Base-by-base conservation (phyloP, 2,888 invertebrate species). In the Lycophotia porphyrea region DNA sequence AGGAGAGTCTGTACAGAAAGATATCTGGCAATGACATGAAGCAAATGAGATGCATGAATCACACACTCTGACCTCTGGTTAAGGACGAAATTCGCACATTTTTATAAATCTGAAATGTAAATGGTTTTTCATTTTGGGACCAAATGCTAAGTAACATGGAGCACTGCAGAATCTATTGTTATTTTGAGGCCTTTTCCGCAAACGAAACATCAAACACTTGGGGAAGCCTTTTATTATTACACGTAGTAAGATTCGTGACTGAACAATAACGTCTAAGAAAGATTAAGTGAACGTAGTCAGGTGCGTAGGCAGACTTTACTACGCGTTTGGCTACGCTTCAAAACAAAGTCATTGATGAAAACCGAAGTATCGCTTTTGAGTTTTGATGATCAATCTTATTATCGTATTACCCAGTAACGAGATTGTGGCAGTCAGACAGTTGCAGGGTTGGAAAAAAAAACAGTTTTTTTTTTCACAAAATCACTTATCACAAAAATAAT, bases 41-140 rank as follows among this genome's bases (percentile, higher is more conserved):
- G 60, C 70, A 76, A 76, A 84, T 78, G 85, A 71, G 76, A 70
- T 70, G 66, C 52, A 72, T 76, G 63, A 67, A 63, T 78, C 71
- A 79, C 66, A 58, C 69, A 18, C 72, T 61, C 52, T 74, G 55
- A 73, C 78, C 68, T 74, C 61, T 47, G 42, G 18, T 71, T 68
- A 84, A 84, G 74, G 80, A 74, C 79, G n/a, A 60, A 64, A 44
- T 64, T 15, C 21, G 27, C 61, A 55, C 0, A 42, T 49, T n/a
- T 36, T n/a, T 36, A 44, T 58, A 47, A 47, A 60, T 65, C 11
- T 58, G 13, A 63, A 52, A 49, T 61, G 21, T 24, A 39, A 64
- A 39, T 39, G 5, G 18, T 58, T 31, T 55, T 7, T 8, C 58
- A 31, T 31, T 18, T 18, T 58, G 15, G 31, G n/a, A n/a, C 8